phyloP scores from a whole-genome alignment of 2,113 vertebrate genomes.

The Hyperopisus bebe region DNA sequence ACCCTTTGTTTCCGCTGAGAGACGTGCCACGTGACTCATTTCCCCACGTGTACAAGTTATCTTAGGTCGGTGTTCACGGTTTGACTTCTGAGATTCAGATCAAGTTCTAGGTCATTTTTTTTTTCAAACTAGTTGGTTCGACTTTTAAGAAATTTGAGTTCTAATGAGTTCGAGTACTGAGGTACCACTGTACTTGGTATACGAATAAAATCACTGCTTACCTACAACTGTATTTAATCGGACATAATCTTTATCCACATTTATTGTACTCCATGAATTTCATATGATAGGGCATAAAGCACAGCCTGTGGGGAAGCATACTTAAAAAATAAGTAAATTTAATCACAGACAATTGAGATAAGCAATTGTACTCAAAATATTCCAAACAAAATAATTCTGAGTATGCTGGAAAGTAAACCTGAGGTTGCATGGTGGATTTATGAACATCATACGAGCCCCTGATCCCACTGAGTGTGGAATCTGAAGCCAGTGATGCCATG shows the following conservation, averaged over 20 bases:
- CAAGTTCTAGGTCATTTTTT: no score
- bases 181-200: neutral
- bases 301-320: neutral
- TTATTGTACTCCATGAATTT: neutral
- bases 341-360: neutral
- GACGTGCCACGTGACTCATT: no score
- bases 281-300: neutral
- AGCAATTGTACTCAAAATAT: neutral
- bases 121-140: no score
- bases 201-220: neutral
- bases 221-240: neutral
- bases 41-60: no score
- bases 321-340: constrained; percentile 1
- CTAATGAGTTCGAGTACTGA: no score
- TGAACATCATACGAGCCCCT: neutral
- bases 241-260: neutral
- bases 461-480: neutral
- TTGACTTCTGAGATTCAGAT: no score
- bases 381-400: constrained; percentile 3
- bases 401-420: neutral
- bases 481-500: neutral
- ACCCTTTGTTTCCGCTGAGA: no score
- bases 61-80: no score
- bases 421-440: neutral
- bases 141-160: no score